Base-by-base conservation (phyloP, 2,888 invertebrate species). In the Andrena minutula region DNA sequence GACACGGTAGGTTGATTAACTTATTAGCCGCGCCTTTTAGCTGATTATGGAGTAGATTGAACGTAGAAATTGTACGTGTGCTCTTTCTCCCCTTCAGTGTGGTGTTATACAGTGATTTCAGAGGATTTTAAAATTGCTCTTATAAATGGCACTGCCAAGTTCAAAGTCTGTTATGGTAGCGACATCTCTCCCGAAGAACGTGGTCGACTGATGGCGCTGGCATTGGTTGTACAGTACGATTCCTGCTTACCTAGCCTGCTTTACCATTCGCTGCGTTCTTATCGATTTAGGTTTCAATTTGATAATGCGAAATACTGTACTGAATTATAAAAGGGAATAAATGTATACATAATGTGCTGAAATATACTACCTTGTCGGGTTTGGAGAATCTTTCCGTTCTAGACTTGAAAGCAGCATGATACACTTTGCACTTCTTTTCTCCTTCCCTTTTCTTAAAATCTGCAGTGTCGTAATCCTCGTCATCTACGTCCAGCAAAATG, bases 361-460 rank as follows among this genome's bases (percentile, higher is more conserved):
- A 51, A 20, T 20, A 20, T 51, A 20, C 28, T 63, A 86, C 86
- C 56, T 63, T 58, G 60, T 20, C 16, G 0, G 35, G 3, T 32
- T 51, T 23, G 1, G 58, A 61, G 28, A 86, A 82, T 71, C 87
- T 78, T 0, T 64, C 35, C 2, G 79, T 75, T 26, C 53, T 76
- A 10, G 89, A 90, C 70, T 88, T 90, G 53, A 90, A 90, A n/a
- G 82, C 88, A 20, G 90, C 88, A 53, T 88, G 89, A 70, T 88
- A 82, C 12, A 86, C 70, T 1, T 41, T 20, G 32, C 20, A 58
- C 20, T 75, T 85, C 16, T 28, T 6, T 7, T 41, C 41, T 6
- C 53, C 23, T 3, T 8, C 1, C 26, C 23, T 6, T 8, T 66
- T n/a, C 5, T 5, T 5, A 28, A 63, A 10, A 47, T 23, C 7